Evolutionary conservation across 2,888 invertebrate genomes (phyloP), one percentile per base, ranked within the genome.

Genomic region (Agrenia bidenticulata): DNA sequence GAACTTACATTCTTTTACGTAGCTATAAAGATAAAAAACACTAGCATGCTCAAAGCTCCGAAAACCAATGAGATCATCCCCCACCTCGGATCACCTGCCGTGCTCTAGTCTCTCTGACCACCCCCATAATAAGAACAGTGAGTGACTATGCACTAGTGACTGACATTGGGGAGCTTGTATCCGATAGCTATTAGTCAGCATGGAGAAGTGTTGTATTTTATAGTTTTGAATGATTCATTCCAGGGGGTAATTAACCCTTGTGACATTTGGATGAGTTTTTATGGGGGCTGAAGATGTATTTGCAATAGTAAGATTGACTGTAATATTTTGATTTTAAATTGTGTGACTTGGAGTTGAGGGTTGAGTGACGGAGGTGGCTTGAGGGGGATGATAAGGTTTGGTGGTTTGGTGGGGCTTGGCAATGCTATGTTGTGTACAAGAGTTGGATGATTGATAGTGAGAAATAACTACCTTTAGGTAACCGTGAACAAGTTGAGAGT

Each of bases 381-480:
- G 51, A 51, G 21, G 21, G 24, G 15, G 11, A 23, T 23, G 51
- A 51, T 5, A 7, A 15, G 15, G 11, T 9, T 5, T 51, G 9
- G n/a, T 45, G 45, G n/a, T 45, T 15, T 15, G 4, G 45, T 15
- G 4, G 5, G 45, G 19, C 5, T 27, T 4, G 54, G 32, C 27
- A 26, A 23, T 55, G 19, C 41, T 19, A 17, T 32, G 37, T 15
- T 32, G 2, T 15, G n/a, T n/a, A 32, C 4, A 32, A 7, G 32
- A 7, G 32, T 32, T 41, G 26, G 61, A 72, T 74, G 74, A 74
- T 74, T 74, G 66, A 74, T 74, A 70, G 72, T 70, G 68, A 72
- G 70, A 73, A 73, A 72, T 72, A 69, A 73, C 64, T 70, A 70
- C 68, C 62, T 73, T 53, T 53, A 61, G 61, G 15, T 32, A 32